A percentile compares a stretch with the other conserved stretches of the same genome.
Evolutionary conservation across 64 coral and sea anemone genomes (phyloP).

Genomic region (Pocillopora verrucosa): DNA sequence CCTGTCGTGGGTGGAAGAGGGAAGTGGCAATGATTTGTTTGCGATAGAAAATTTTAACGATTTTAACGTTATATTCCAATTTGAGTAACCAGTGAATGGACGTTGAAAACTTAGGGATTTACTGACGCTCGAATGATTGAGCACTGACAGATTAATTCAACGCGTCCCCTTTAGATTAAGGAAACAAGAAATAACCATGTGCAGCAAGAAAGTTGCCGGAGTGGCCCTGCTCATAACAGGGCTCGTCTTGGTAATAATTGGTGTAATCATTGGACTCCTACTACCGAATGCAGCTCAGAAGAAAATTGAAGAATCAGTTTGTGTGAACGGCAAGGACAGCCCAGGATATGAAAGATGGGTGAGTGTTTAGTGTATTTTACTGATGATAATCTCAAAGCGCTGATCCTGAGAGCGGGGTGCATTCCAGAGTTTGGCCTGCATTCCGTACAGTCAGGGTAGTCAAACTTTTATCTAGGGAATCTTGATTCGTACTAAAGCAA

Average conservation of each 20-base stretch:
- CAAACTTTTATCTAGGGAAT: too few relatives aligned
- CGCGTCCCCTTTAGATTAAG: neutral
- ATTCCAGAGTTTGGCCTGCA: too few relatives aligned
- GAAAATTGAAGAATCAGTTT: neutral
- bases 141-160: neutral
- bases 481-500: too few relatives aligned
- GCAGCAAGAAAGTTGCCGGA: constrained; percentile 3
- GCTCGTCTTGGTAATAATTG: constrained; percentile 18
- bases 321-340: constrained; percentile 45
- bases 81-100: neutral
- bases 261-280: constrained; percentile 17
- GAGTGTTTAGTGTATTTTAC: neutral
- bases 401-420: too few relatives aligned
- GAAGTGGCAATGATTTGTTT: neutral
- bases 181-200: constrained; percentile 5
- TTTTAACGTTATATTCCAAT: neutral
- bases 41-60: neutral
- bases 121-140: too few relatives aligned
- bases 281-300: neutral
- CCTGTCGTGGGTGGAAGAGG: too few relatives aligned
- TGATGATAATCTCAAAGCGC: too few relatives aligned
- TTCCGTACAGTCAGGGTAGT: too few relatives aligned
- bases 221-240: constrained; percentile 6
- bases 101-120: too few relatives aligned
- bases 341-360: constrained; percentile 45